Conservation (phyloP, 1,140 invertebrate genomes). For the Habropoda laboriosa region DNA sequence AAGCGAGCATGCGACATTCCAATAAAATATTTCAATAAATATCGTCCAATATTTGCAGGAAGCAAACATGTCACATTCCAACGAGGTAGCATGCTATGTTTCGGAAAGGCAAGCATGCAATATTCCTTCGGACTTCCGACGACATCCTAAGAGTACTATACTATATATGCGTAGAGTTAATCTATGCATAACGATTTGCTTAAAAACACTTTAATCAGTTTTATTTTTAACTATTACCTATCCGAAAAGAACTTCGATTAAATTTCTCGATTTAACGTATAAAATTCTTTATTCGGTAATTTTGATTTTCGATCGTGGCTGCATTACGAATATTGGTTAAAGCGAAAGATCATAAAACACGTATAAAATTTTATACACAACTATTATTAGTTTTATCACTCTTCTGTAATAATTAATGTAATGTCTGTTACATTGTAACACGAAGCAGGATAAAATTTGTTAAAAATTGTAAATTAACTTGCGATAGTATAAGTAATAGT, state of each 20-base stretch:
- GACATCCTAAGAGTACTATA: too few relatives aligned
- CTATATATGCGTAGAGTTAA: conserved; percentile 12
- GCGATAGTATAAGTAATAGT: background rate
- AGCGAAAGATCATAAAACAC: background rate
- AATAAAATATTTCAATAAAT: too few relatives aligned
- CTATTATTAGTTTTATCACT: conserved; percentile 2
- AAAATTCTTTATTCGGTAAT: background rate
- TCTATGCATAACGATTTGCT: background rate
- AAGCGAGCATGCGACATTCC: too few relatives aligned
- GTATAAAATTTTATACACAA: conserved; percentile 16
- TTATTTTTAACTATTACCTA: background rate
- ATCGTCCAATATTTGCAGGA: too few relatives aligned
- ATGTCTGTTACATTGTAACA: background rate
- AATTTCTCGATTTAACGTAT: background rate
- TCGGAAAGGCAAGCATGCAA: too few relatives aligned
- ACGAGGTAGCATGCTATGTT: too few relatives aligned
- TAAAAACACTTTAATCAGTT: background rate
- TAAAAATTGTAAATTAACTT: background rate
- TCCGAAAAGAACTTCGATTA: background rate
- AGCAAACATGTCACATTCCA: too few relatives aligned
- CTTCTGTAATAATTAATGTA: background rate
- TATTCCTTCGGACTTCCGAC: too few relatives aligned
- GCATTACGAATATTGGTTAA: background rate
- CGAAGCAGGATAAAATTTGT: background rate
- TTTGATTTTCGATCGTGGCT: background rate